phyloP scores from a whole-genome alignment of 2,797 vertebrate species.

The Diceros bicornis region DNA sequence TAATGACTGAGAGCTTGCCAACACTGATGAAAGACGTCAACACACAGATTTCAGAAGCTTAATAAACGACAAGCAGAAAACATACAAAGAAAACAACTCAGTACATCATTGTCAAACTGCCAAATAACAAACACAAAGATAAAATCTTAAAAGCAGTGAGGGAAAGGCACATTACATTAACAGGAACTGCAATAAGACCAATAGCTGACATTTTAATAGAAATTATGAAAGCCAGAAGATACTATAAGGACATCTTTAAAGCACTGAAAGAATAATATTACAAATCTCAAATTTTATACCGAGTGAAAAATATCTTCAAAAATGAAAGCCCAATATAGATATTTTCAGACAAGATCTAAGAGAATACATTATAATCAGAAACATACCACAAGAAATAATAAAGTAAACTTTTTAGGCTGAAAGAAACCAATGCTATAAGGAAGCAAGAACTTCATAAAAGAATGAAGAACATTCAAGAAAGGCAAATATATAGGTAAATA shows the following conservation, averaged over 20 bases:
- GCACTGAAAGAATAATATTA: not conserved
- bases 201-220: not conserved
- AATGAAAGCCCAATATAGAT: not conserved
- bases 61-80: not conserved
- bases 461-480: not conserved
- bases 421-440: not conserved
- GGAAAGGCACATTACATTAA: not conserved
- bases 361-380: not conserved
- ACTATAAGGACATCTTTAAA: not conserved
- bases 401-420: not conserved
- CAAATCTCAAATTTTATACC: too few species aligned
- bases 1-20: not conserved
- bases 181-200: not conserved
- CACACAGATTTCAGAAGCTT: not conserved
- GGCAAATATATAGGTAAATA: not conserved
- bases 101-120: not conserved
- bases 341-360: not conserved
- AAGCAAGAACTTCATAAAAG: not conserved
- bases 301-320: not conserved
- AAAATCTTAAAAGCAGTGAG: not conserved
- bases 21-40: not conserved
- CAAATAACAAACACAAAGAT: not conserved
- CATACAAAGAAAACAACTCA: not conserved
- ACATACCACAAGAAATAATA: not conserved
- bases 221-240: too few species aligned